Conservation (phyloP, 2,888 invertebrate species). For the Thecophora atra region DNA sequence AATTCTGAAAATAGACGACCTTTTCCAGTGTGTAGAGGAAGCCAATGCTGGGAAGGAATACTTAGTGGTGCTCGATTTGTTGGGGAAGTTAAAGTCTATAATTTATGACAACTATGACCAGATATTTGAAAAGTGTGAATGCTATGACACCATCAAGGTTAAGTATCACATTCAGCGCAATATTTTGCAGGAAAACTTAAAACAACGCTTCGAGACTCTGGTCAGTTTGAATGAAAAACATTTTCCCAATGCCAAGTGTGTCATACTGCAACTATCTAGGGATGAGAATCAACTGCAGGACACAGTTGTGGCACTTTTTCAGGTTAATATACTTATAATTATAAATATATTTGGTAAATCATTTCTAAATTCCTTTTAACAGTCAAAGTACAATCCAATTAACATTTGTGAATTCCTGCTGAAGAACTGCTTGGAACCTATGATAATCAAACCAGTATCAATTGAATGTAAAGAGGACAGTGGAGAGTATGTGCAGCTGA, state of each 20-base stretch:
- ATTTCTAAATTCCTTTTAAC: neutral
- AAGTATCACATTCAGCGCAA: constrained; percentile 62
- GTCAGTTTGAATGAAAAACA: constrained; percentile 61
- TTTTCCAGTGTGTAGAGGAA: constrained; percentile 65
- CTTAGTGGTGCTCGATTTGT: constrained; percentile 56
- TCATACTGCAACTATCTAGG: constrained; percentile 60
- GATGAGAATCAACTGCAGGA: constrained; percentile 59
- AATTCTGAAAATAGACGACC: constrained; percentile 65
- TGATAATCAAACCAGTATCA: constrained; percentile 62
- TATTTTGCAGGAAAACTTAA: constrained; percentile 60
- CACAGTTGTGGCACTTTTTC: constrained; percentile 59
- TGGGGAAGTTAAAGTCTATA: constrained; percentile 57
- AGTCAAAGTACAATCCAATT: constrained; percentile 62
- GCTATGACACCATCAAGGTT: constrained; percentile 62
- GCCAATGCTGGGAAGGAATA: constrained; percentile 61
- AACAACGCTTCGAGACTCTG: constrained; percentile 61
- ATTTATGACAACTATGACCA: constrained; percentile 53
- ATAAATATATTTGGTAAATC: neutral
- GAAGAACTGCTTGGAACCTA: constrained; percentile 62
- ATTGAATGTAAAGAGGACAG: constrained; percentile 54
- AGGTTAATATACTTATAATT: constrained; percentile 41
- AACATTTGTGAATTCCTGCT: constrained; percentile 61
- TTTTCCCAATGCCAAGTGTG: constrained; percentile 61
- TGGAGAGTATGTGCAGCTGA: constrained; percentile 51
- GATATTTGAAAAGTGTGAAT: constrained; percentile 58